Evolutionary conservation across 2,113 vertebrate genomes (phyloP), one percentile per base, ranked within the genome.

Genomic region (Ciconia stormi): DNA sequence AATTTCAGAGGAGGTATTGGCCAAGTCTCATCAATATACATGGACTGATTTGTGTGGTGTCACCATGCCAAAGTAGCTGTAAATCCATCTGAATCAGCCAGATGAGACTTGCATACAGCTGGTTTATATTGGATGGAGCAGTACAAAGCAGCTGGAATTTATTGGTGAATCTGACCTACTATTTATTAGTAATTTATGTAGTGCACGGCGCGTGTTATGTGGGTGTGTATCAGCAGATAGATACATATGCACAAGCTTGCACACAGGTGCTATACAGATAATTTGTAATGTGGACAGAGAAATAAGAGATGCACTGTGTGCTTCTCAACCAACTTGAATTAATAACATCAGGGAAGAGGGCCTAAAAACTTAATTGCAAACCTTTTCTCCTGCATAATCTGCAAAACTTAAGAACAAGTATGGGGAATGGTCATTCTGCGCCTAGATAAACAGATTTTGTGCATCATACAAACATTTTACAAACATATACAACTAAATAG

Each of bases 151-250:
- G 65, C 72, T 95, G 91, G 72, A 87, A 95, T 93, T 78, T 81
- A 95, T 63, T 92, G 47, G 47, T 89, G 76, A 90, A 59, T 78
- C 63, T 67, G 88, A 94, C 59, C 63, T 78, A 62, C 46, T 70
- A 73, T 86, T 95, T 95, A 93, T 77, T 81, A 89, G 81, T 86
- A 93, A 96, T 95, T 95, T 95, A 95, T 87, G 73, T 70, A 78
- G 86, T 92, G 86, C 59, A 87, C 22, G 21, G 30, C 14, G 0
- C 26, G n/a, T 85, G 70, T 72, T 93, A 69, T 10, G 15, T 44
- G 49, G 26, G 44, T 81, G 65, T 74, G 32, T 76, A 63, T 81
- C 91, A 67, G 59, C 72, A 87, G 84, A 76, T 17, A 79, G 42
- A 44, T 76, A 65, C 61, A 23, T n/a, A 38, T 8, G 26, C 63